Conservation (phyloP, 2,888 invertebrate genomes). For the Phalera bucephala region DNA sequence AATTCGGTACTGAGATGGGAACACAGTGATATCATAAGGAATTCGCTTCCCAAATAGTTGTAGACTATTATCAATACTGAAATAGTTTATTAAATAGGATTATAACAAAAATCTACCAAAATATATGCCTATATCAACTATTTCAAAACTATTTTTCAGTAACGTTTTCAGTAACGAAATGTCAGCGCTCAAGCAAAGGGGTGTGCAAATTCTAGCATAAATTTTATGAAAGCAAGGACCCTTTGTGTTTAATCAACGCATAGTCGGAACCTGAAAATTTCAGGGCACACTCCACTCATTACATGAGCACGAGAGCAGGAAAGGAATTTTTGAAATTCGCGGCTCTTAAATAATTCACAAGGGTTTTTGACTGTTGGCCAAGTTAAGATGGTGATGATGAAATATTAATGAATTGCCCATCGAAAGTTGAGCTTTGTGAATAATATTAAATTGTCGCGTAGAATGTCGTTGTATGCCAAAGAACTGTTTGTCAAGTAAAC, state of each 20-base stretch:
- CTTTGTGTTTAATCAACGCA: constrained; percentile 31
- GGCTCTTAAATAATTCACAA: too few species aligned
- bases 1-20: constrained; percentile 51
- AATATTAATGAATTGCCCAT: constrained; percentile 32
- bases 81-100: too few species aligned
- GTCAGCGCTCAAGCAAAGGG: constrained; percentile 21
- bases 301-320: constrained; percentile 18
- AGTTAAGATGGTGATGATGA: constrained; percentile 26
- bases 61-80: constrained; percentile 22
- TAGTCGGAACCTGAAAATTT: constrained; percentile 31
- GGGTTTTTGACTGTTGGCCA: too few species aligned
- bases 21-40: constrained; percentile 48
- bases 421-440: too few species aligned
- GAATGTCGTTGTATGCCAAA: too few species aligned
- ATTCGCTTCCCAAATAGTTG: constrained; percentile 45
- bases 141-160: not conserved
- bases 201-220: constrained; percentile 18
- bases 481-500: too few species aligned
- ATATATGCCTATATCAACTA: too few species aligned
- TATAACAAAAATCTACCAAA: too few species aligned
- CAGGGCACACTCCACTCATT: constrained; percentile 23
- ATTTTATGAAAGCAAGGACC: constrained; percentile 26
- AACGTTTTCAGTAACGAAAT: constrained; percentile 13
- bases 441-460: too few species aligned
- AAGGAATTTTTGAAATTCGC: constrained; percentile 37